Evolutionary conservation across 2,113 vertebrate genomes (phyloP), one percentile per base, ranked within the genome.

Genomic region (Catharus fuscescens): DNA sequence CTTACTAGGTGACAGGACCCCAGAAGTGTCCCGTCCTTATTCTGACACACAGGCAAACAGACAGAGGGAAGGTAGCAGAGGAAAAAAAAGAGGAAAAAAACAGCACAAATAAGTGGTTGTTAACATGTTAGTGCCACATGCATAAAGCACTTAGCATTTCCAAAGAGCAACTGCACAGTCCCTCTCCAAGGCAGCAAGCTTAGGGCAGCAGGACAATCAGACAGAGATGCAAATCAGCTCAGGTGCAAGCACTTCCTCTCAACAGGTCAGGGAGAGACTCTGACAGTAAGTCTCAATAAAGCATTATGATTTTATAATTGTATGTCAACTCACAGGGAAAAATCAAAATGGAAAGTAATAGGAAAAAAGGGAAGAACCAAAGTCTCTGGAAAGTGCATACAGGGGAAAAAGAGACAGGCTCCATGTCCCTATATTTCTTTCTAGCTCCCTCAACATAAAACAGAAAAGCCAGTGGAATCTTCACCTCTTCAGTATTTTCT

Each of bases 1-100:
- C 99, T 99, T 99, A 99, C 99, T 99, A 99, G 98, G 99, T 98
- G 97, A 99, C 98, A 98, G 99, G 99, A 98, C 99, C 98, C 98
- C 98, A 99, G 97, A 98, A 98, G 86, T 98, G 98, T 95, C 98
- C 99, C 98, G 96, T 99, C 98, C 98, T 98, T 98, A 99, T 99
- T 99, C 99, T 99, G 99, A 98, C 97, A 98, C 96, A 98, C 97
- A 98, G 97, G 97, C 93, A 97, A 89, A 98, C 95, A 98, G 96
- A 98, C 97, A 98, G 93, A 96, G 71, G 98, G 96, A 70, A 97
- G 92, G 91, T 95, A 70, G 98, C 98, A 96, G 96, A 98, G 97
- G 95, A 95, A 96, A 98, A 92, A 98, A 96, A 98, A 89, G 98
- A 96, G 97, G 97, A 96, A 94, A 96, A 95, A 97, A 97, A 98